Conservation (phyloP, 2,113 vertebrate species). For the Numenius arquata region DNA sequence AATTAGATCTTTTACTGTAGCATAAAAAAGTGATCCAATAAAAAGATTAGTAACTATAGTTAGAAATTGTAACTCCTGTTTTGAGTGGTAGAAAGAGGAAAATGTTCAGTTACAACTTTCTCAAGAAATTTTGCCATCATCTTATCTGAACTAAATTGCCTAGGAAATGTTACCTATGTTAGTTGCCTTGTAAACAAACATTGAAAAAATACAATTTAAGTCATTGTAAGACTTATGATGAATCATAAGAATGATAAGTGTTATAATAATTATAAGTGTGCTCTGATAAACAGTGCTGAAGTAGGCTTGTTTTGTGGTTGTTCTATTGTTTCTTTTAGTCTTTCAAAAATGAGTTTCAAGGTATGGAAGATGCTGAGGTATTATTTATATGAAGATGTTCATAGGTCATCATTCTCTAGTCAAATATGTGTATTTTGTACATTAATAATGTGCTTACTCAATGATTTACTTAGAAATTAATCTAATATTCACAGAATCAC, state of each 20-base stretch:
- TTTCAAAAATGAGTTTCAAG: background rate
- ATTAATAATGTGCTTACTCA: background rate
- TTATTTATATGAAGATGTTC: background rate
- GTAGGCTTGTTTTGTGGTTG: background rate
- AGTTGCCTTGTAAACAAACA: background rate
- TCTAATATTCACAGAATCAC: background rate
- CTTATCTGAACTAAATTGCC: background rate
- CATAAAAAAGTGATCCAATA: background rate
- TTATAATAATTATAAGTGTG: background rate
- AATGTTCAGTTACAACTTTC: background rate
- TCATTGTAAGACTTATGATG: background rate
- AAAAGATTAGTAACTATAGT: background rate
- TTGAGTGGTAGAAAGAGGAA: background rate
- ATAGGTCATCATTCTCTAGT: background rate
- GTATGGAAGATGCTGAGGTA: background rate
- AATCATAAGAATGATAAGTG: background rate
- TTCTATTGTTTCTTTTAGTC: background rate
- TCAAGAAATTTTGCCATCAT: background rate
- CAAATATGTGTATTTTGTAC: background rate
- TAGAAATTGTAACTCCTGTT: background rate
- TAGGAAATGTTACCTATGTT: background rate
- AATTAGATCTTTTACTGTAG: background rate
- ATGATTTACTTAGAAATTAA: background rate
- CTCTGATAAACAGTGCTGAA: background rate
- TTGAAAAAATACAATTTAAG: background rate